A percentile compares a stretch with the other conserved stretches of the same genome.
Conservation (phyloP, 2,888 invertebrate species). For the Drosophila macrothrix region DNA sequence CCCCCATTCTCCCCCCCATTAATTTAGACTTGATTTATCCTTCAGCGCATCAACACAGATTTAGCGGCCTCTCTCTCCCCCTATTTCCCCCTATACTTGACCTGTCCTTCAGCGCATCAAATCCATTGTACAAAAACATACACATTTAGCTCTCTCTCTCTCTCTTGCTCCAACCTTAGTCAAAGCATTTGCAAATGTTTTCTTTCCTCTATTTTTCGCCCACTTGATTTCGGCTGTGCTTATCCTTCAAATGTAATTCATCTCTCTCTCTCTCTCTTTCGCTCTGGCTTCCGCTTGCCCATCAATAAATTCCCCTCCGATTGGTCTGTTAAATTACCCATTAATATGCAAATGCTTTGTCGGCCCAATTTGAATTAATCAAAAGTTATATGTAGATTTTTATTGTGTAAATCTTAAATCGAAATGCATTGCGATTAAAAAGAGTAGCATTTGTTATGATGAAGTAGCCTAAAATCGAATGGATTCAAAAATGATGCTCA, state of each 20-base stretch:
- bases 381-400: conserved; percentile 11
- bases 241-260: too few relatives aligned
- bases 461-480: conserved; percentile 38
- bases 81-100: conserved; percentile 10
- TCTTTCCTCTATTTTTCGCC: background rate
- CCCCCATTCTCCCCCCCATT: conserved; percentile 7
- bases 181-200: background rate
- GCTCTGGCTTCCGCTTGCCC: background rate
- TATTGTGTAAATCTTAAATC: conserved; percentile 35
- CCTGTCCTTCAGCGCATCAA: conserved; percentile 64
- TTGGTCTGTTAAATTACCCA: conserved; percentile 1
- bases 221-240: background rate
- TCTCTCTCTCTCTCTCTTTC: background rate
- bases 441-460: conserved; percentile 12
- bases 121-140: conserved; percentile 37
- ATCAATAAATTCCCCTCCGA: background rate
- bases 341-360: conserved; percentile 10
- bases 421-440: conserved; percentile 29
- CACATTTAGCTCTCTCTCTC: background rate
- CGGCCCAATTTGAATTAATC: conserved; percentile 19
- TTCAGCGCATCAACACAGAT: conserved; percentile 42
- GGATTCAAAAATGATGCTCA: conserved; percentile 45
- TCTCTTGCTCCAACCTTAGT: background rate
- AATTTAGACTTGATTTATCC: conserved; percentile 53
- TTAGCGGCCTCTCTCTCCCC: background rate